Base-by-base conservation (phyloP, 2,888 invertebrate genomes). In the Macaria notata region DNA sequence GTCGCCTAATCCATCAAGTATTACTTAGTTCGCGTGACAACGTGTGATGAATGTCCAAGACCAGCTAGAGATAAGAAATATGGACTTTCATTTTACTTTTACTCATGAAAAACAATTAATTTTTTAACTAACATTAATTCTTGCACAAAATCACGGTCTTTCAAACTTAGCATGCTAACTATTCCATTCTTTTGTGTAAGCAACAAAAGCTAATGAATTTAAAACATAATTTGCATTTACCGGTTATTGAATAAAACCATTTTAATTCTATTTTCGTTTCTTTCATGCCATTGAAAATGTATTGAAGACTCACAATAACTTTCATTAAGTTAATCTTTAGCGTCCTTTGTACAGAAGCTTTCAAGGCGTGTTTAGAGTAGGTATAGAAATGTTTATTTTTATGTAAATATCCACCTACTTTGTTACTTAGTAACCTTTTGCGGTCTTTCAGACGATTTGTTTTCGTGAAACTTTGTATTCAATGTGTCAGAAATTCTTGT, bases 161-260 rank as follows among this genome's bases (percentile, higher is more conserved):
- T 47, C 38, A 42, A 45, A 9, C 31, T 19, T 31, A 9, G 7
- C 5, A 36, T 47, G 52, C 46, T 46, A 56, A 47, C 39, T 49
- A 42, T 38, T 48, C 52, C 51, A 48, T 61, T 50, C 50, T 44
- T 45, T 50, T 59, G 50, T 56, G 57, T 49, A 33, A 53, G 38
- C 49, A 58, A 63, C 62, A 65, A 59, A 57, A 47, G 56, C 54
- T 63, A 63, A 66, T 63, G 56, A 66, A 62, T 59, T 54, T 62
- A 46, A 64, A 59, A 54, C 57, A 51, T 42, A 61, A 53, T 64
- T 64, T 62, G 63, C 54, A 62, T 65, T 66, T 54, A 61, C 61
- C 55, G 52, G 31, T 48, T 54, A 51, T 50, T 52, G 56, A 57
- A 56, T 48, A 51, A 6, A 51, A 62, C 57, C 33, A 45, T 62